phyloP scores from a whole-genome alignment of 2,797 vertebrate species.

The Rhyacichthys aspro region DNA sequence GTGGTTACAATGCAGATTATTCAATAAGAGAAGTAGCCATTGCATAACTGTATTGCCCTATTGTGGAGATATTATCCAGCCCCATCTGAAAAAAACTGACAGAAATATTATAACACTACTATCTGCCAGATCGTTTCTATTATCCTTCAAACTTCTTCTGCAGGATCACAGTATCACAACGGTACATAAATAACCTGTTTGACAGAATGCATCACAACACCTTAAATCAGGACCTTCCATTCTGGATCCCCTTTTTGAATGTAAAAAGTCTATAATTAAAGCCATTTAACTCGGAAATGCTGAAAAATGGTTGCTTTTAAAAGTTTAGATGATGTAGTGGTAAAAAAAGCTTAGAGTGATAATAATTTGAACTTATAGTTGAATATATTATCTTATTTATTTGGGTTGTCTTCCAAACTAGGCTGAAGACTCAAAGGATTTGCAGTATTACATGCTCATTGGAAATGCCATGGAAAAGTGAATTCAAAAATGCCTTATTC shows the following conservation, averaged over 20 bases:
- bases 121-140: too few relatives aligned
- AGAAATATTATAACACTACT: not conserved
- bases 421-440: not conserved
- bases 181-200: not conserved
- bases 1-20: constrained; percentile 41
- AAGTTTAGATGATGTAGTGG: too few relatives aligned
- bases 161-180: constrained; percentile 24
- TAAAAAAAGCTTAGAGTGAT: too few relatives aligned
- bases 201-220: not conserved
- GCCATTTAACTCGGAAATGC: not conserved
- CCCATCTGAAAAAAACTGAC: constrained; percentile 46
- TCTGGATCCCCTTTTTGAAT: constrained; percentile 3
- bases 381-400: constrained; percentile 1
- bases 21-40: constrained; percentile 34
- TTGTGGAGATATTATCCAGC: constrained; percentile 47
- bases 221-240: constrained; percentile 17
- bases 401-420: not conserved
- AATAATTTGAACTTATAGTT: too few relatives aligned
- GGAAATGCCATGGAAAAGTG: constrained; percentile 11
- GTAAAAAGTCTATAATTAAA: constrained; percentile 9
- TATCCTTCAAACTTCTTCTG: not conserved
- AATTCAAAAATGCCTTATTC: not conserved
- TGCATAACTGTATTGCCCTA: constrained; percentile 65
- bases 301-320: too few relatives aligned
- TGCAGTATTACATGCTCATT: constrained; percentile 17